Evolutionary conservation across 1,140 invertebrate genomes (phyloP).

Genomic region (Planococcus citri): DNA sequence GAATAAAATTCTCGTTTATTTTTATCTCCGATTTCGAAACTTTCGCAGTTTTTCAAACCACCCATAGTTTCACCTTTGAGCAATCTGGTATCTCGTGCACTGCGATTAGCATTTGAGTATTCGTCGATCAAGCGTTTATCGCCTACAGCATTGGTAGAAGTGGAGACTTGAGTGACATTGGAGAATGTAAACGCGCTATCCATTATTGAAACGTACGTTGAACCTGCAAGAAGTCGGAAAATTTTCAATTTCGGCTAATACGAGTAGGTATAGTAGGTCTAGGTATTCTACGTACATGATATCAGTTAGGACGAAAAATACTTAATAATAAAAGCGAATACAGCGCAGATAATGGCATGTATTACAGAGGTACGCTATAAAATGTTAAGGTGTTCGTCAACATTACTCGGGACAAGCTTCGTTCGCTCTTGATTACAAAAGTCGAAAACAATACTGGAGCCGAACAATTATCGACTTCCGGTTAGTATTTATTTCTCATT

Average conservation of each 20-base stretch:
- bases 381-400: too few species aligned
- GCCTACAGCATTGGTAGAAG: not conserved
- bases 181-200: not conserved
- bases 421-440: too few species aligned
- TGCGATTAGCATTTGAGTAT: not conserved
- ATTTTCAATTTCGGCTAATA: not conserved
- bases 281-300: too few species aligned
- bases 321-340: too few species aligned
- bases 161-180: not conserved
- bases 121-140: not conserved
- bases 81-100: not conserved
- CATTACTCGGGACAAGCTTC: too few species aligned
- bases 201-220: constrained; percentile 9
- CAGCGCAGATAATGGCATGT: too few species aligned
- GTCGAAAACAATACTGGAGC: not conserved
- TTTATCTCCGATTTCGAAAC: constrained; percentile 43
- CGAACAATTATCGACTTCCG: not conserved
- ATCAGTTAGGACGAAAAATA: too few species aligned
- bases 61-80: constrained; percentile 19
- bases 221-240: constrained; percentile 4
- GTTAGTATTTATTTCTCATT: not conserved
- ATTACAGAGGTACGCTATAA: too few species aligned
- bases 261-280: too few species aligned
- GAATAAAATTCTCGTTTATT: constrained; percentile 53
- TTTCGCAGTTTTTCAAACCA: constrained; percentile 35